Base-by-base conservation (phyloP, 2,797 vertebrate species). In the Chelidonichthys spinosus region DNA sequence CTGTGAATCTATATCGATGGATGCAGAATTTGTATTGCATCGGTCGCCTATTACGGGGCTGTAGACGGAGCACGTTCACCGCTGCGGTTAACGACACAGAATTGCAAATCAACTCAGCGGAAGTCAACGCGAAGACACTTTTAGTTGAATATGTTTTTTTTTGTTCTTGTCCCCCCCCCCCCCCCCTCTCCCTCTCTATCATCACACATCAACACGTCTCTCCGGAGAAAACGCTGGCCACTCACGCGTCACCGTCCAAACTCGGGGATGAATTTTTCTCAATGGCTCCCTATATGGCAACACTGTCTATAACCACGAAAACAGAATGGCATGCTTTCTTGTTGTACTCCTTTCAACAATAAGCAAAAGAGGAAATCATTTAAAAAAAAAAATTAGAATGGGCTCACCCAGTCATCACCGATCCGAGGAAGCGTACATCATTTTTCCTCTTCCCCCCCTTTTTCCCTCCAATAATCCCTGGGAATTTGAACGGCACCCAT, bases 401-500 rank as follows among this genome's bases (percentile, higher is more conserved):
- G 88, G 78, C 94, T 95, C 93, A 95, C 94, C 93, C 85, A 86
- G 90, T 84, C 81, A 76, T 76, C 90, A 83, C 81, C 80, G 91
- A 91, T 92, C 90, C 90, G 78, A 85, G 81, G 91, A 86, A 72
- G 85, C 83, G 90, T 81, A 90, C 86, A 85, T 90, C 74, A 74
- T 90, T 88, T 85, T 66, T 60, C 40, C 70, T 75, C 69, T 56
- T 62, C 43, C 69, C 70, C 66, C 77, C 70, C 39, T 63, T 77
- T 87, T 84, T 83, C 81, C 82, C 86, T 89, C 89, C 84, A 89
- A 93, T 92, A 92, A 92, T 93, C 92, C 90, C 91, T 88, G 88
- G 84, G 90, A 92, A 93, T 91, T 90, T 92, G 81, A 91, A 87
- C 78, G 84, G 88, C 85, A 78, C 79, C 89, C 87, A 91, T 90